Conservation (phyloP, 2,113 vertebrate species). For the Proterorhinus semilunaris region DNA sequence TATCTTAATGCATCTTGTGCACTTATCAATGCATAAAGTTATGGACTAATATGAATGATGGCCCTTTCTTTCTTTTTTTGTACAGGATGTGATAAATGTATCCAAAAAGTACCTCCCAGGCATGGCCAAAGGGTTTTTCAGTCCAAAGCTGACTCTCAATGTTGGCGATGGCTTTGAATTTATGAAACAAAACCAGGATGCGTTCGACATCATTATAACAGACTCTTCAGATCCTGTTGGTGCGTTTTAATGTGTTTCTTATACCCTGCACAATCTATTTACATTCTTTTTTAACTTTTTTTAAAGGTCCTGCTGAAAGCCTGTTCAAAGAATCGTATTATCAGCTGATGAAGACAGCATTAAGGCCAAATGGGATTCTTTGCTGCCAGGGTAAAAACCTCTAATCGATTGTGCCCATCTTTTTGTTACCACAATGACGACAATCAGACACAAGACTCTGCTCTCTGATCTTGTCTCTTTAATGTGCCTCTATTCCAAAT, state of each 20-base stretch:
- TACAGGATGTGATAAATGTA: conserved; percentile 94
- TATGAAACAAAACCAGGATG: conserved; percentile 98
- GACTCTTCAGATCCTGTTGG: conserved; percentile 98
- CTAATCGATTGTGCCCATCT: neutral
- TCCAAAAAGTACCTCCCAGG: conserved; percentile 95
- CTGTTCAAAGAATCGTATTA: conserved; percentile 98
- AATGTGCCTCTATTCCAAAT: neutral
- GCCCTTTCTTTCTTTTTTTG: conserved; percentile 33
- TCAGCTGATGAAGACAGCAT: conserved; percentile 94
- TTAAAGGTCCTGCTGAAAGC: conserved; percentile 91
- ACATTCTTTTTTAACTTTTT: neutral
- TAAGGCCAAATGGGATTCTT: conserved; percentile 89
- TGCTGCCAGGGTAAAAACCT: conserved; percentile 90
- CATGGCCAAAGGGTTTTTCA: conserved; percentile 95
- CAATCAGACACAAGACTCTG: neutral
- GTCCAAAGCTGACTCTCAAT: conserved; percentile 90
- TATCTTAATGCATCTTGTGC: neutral
- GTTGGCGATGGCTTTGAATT: conserved; percentile 98
- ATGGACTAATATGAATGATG: neutral
- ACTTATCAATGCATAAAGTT: neutral
- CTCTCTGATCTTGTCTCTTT: conserved; percentile 5
- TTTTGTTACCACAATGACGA: conserved; percentile 6
- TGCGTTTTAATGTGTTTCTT: conserved; percentile 59
- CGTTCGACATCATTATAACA: conserved; percentile 96
- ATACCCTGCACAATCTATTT: neutral